Conservation (phyloP, 2,113 vertebrate genomes). For the Psammodynastes pulverulentus region DNA sequence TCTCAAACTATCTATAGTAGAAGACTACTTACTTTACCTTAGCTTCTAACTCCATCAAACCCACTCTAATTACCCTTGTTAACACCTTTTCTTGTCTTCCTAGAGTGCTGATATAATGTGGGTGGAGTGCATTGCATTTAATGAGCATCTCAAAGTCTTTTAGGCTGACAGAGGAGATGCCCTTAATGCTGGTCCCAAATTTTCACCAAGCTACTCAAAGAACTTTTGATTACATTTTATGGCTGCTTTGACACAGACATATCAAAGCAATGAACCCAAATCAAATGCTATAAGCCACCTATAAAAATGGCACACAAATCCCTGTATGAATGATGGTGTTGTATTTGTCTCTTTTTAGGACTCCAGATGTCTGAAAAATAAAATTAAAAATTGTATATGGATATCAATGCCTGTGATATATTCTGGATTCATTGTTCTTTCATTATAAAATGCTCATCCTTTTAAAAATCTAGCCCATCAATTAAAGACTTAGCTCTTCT, state of each 20-base stretch:
- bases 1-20: slow-evolving; percentile 30
- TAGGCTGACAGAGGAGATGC: neutral
- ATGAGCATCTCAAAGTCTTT: slow-evolving; percentile 36
- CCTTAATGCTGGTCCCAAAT: slow-evolving; percentile 18
- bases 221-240: slow-evolving; percentile 21
- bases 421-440: slow-evolving; percentile 25
- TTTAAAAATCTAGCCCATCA: neutral
- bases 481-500: neutral
- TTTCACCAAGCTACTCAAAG: slow-evolving; percentile 30
- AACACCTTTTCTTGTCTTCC: slow-evolving; percentile 30
- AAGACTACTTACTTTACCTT: slow-evolving; percentile 34
- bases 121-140: slow-evolving; percentile 27
- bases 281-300: neutral
- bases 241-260: slow-evolving; percentile 8
- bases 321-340: neutral
- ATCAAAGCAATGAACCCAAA: slow-evolving; percentile 13
- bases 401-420: slow-evolving; percentile 2
- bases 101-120: slow-evolving; percentile 24
- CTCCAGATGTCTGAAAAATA: slow-evolving; percentile 29
- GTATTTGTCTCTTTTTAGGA: neutral
- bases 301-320: slow-evolving; percentile 19
- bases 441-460: neutral
- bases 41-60: slow-evolving; percentile 27
- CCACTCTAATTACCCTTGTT: slow-evolving; percentile 36
- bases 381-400: slow-evolving; percentile 19